Evolutionary conservation across 1,140 invertebrate species (phyloP).

Genomic region (Pseudomyrmex gracilis): DNA sequence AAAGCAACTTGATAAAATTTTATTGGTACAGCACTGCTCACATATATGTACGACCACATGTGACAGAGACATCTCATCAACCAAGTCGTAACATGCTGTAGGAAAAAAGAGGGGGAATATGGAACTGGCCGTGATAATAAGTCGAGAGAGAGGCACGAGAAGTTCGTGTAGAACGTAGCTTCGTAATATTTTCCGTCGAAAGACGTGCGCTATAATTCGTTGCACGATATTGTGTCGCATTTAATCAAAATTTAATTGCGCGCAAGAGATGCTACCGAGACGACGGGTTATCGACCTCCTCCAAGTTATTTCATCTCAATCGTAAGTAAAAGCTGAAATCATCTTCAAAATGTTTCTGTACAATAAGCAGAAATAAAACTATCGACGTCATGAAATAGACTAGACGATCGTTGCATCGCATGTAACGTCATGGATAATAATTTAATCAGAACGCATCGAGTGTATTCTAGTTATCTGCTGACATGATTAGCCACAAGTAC

Average conservation of each 20-base stretch:
- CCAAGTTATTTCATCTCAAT: constrained; percentile 82
- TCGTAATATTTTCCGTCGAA: not conserved
- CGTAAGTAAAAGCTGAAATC: constrained; percentile 76
- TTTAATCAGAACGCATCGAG: not conserved
- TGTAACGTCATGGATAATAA: not conserved
- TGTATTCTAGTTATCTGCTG: not conserved
- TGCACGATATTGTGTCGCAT: not conserved
- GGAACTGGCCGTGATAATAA: not conserved
- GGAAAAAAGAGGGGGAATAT: not conserved
- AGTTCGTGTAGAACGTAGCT: not conserved
- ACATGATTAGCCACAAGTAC: not conserved
- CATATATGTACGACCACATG: constrained; percentile 2
- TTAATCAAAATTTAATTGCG: constrained; percentile 46
- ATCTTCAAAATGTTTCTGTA: not conserved
- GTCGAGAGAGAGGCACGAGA: constrained; percentile 1
- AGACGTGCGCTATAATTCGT: not conserved
- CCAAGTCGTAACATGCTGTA: constrained; percentile 16
- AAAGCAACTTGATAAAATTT: not conserved
- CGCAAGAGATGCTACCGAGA: constrained; percentile 80
- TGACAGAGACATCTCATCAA: constrained; percentile 17
- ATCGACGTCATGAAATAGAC: not conserved
- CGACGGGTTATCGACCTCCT: constrained; percentile 83
- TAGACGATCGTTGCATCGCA: not conserved
- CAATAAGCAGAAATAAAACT: not conserved
- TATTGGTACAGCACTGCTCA: constrained; percentile 59